A percentile compares a stretch with the other conserved stretches of the same genome.
Evolutionary conservation across 2,113 vertebrate genomes (phyloP).

Genomic region (Ptyas mucosa): DNA sequence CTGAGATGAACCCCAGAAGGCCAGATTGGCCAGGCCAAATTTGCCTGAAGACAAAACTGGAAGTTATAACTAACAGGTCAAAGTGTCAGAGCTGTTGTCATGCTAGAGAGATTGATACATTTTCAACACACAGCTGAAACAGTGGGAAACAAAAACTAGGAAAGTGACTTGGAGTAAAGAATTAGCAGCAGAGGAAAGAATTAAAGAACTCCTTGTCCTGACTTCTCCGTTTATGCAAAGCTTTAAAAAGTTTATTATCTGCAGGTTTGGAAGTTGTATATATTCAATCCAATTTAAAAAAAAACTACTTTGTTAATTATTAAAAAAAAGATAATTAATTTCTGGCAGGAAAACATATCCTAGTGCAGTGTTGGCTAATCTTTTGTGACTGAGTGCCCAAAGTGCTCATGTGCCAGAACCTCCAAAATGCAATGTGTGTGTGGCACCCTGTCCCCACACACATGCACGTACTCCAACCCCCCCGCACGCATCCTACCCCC

Average conservation of each 20-base stretch:
- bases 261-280: background rate
- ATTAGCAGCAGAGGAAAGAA: background rate
- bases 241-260: background rate
- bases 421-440: too few relatives aligned
- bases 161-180: background rate
- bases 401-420: too few relatives aligned
- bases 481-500: too few relatives aligned
- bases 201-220: background rate
- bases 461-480: too few relatives aligned
- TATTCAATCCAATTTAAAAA: background rate
- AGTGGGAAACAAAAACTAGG: background rate
- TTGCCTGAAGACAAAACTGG: background rate
- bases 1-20: background rate
- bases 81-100: background rate
- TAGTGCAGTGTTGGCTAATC: background rate
- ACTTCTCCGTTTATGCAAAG: background rate
- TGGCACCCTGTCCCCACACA: too few relatives aligned
- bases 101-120: background rate
- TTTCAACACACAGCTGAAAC: background rate
- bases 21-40: background rate
- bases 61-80: background rate
- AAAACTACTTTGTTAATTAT: background rate
- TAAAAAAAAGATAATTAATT: background rate
- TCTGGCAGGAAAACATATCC: background rate
- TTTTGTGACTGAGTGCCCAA: too few relatives aligned